Evolutionary conservation across 1,140 invertebrate genomes (phyloP).

Genomic region (Bacillus rossius): DNA sequence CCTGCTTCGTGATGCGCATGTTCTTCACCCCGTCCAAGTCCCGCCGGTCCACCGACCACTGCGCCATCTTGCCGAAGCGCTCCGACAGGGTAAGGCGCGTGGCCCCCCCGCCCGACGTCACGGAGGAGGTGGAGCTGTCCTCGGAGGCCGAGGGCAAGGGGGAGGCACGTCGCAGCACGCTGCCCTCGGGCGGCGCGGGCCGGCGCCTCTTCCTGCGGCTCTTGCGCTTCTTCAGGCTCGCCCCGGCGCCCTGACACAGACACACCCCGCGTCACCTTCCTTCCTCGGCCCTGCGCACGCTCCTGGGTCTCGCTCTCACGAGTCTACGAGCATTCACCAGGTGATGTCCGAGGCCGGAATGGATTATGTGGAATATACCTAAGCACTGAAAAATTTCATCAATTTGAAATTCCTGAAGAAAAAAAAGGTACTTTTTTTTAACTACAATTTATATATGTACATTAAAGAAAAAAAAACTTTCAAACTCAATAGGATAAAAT

Average conservation of each 20-base stretch:
- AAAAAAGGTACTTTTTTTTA: too few species aligned
- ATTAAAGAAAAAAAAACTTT: too few species aligned
- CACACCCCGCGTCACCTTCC: conserved; percentile 11
- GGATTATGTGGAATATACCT: too few species aligned
- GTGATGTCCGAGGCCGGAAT: too few species aligned
- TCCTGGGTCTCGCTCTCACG: too few species aligned
- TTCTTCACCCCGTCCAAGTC: conserved; percentile 62
- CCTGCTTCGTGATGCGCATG: conserved; percentile 74
- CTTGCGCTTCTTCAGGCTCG: conserved; percentile 7
- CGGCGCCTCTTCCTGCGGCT: conserved; percentile 2
- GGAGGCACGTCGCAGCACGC: conserved; percentile 1
- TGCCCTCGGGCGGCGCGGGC: neutral
- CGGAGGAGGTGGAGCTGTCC: conserved; percentile 39
- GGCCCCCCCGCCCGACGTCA: conserved; percentile 39
- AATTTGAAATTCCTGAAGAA: too few species aligned
- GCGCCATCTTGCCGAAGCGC: conserved; percentile 85
- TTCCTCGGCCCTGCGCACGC: too few species aligned
- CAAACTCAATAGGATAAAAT: too few species aligned
- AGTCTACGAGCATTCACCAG: too few species aligned
- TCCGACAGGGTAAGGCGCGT: conserved; percentile 64
- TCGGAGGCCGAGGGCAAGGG: conserved; percentile 39
- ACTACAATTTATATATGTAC: too few species aligned
- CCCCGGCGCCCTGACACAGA: conserved; percentile 23
- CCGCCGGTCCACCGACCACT: conserved; percentile 70
- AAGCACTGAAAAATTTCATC: too few species aligned